Evolutionary conservation across 1,140 invertebrate genomes (phyloP), one percentile per base, ranked within the genome.

Genomic region (Plutomurus gul): DNA sequence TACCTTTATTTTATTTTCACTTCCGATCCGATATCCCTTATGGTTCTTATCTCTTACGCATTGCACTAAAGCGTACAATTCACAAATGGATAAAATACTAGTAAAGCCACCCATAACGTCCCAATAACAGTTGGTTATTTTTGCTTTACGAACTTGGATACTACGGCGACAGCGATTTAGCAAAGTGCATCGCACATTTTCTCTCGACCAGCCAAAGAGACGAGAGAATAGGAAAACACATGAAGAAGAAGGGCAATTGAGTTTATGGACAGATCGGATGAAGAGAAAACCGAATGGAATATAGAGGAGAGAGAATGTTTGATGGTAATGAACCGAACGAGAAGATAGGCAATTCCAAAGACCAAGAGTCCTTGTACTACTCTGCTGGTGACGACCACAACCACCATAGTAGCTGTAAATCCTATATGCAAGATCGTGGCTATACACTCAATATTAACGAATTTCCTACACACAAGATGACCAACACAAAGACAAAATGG

Each of bases 261-360:
- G 56, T 65, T 65, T 65, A 65, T 65, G 56, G 56, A 65, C 25
- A 60, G 43, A 47, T 47, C 11, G 20, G 43, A 47, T 20, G 43
- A 20, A 47, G 43, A 65, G 27, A 33, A 65, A 33, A 33, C 56
- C 30, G 4, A 65, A 65, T 36, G 30, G 56, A 33, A 65, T 33
- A 65, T 16, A 65, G 56, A n/a, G 36, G 36, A 65, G 56, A 65
- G 36, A 65, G 56, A 65, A 65, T 65, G 27, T 36, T 65, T 33
- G 56, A 65, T 36, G 56, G 25, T 65, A 65, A 65, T 65, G 56
- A 65, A 65, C 25, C 56, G 56, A 30, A 65, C 56, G 22, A 16
- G n/a, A n/a, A n/a, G 56, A 65, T 65, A 65, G 56, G 56, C 56
- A 65, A 65, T 65, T 65, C 36, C 27, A 30, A 30, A 65, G 56